Base-by-base conservation (phyloP, 23 tunicate genomes). In the Halocynthia aurantium region DNA sequence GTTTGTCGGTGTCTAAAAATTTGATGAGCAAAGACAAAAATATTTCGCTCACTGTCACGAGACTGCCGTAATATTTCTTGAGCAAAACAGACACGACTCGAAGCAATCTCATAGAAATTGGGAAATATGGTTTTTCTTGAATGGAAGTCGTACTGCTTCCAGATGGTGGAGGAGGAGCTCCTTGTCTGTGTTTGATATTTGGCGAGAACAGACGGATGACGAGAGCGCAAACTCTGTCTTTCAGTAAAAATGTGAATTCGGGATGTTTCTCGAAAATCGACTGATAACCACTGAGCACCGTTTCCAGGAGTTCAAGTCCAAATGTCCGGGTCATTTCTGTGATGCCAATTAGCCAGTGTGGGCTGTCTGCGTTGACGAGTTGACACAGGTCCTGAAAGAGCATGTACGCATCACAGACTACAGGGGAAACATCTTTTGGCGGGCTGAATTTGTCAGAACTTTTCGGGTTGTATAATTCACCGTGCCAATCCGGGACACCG, bases 11-110 rank as follows among this genome's bases (percentile, higher is more conserved):
- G 75, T 88, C 91, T 57, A 94, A 70, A 82, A 94, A 94, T 58
- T 94, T 94, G 5, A 94, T 73, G 8, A 94, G 67, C 67, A 94
- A 73, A 7, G 95, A 88, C 17, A 94, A 53, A 84, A 94, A 94
- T 8, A 94, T 94, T 69, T 94, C 99, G 69, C 95, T 88, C 64
- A 88, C 99, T n/a, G 95, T 94, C n/a, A 84, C 76, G 44, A 94
- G 88, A 57, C 71, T 52, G 20, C 61, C 55, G 54, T 88, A 76
- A 53, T 94, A 94, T 64, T 77, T 84, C 69, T 94, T 88, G 77
- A 94, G 75, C 81, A 94, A 61, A 17, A 94, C 63, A 44, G 88
- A 81, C 7, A 94, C 99, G 5, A 94, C 88, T 44, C 94, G 75
- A 17, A 94, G 71, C 50, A 94, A 71, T 17, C 95, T 67, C 91